Evolutionary conservation across 2,113 vertebrate species (phyloP), one percentile per base, ranked within the genome.

Genomic region (Corythoichthys intestinalis): DNA sequence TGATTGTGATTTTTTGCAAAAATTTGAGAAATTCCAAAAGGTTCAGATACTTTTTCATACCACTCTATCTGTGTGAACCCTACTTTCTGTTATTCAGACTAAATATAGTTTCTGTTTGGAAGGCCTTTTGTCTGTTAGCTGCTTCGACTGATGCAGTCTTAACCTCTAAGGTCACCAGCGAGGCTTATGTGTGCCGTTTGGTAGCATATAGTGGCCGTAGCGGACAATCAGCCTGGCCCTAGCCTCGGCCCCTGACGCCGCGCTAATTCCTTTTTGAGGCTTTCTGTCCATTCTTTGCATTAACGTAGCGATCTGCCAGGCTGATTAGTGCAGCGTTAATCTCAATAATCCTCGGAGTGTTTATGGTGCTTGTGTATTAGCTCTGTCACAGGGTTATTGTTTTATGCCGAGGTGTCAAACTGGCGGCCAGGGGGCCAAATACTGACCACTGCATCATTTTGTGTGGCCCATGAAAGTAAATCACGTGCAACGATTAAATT

Each of bases 261-360:
- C 39, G 10, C 38, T 34, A 28, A 63, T 77, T 44, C 65, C 54
- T n/a, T 54, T 63, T 71, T 73, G 63, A 50, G 34, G 39, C 49
- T 66, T 39, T 20, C 66, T 39, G 39, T 69, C 14, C 57, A 67
- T 71, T n/a, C 60, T 61, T 67, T 20, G 44, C 34, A 69, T 64
- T 38, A 49, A 59, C 67, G n/a, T 74, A 69, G 53, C 69, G 74
- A 78, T 81, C 67, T 5, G 44, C 41, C 58, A 57, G 28, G 28
- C 63, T 76, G 73, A 77, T 78, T 81, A 70, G 65, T 67, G 67
- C 4, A 11, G 69, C 61, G 70, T 69, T 78, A 75, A 78, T 81
- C 79, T 71, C 47, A 54, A 35, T 75, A 81, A 64, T 76, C 76
- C 68, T 17, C 47, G 38, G 46, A 74, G 69, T 72, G 14, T 71